Percentiles rank a stretch among this genome's conserved stretches.
Evolutionary conservation across 1,140 invertebrate species (phyloP).

Genomic region (Aphelinus atriplicis): DNA sequence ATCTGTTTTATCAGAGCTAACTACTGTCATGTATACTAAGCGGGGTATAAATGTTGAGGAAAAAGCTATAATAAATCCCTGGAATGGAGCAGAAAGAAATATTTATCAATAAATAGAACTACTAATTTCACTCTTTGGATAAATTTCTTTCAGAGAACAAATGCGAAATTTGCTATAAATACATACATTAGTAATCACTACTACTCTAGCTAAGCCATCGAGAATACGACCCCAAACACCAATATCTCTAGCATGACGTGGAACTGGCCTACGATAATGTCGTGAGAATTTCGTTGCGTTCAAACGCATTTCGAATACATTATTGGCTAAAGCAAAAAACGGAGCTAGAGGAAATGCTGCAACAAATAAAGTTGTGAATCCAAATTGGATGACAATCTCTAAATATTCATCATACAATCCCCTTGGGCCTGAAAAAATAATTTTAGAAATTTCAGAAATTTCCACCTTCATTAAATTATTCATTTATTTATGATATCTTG

Average conservation of each 20-base stretch:
- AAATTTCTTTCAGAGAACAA: neutral
- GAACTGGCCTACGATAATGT: constrained; percentile 85
- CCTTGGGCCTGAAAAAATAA: constrained; percentile 73
- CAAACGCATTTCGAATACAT: constrained; percentile 88
- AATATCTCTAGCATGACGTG: constrained; percentile 85
- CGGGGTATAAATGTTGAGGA: constrained; percentile 97
- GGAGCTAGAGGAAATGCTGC: constrained; percentile 90
- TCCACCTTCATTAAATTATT: too few species aligned
- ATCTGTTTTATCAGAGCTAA: constrained; percentile 69
- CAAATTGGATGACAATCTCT: constrained; percentile 96
- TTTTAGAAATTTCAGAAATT: too few species aligned
- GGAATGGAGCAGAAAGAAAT: constrained; percentile 54
- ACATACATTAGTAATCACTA: constrained; percentile 92
- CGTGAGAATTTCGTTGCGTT: constrained; percentile 89
- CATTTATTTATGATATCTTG: too few species aligned
- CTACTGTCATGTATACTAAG: constrained; percentile 81
- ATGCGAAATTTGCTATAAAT: constrained; percentile 22
- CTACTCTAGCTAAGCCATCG: constrained; percentile 88
- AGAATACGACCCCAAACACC: constrained; percentile 93
- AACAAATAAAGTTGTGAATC: constrained; percentile 91
- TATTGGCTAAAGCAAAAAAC: constrained; percentile 88
- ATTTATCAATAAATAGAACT: neutral
- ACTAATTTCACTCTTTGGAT: too few species aligned
- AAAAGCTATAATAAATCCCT: constrained; percentile 99
- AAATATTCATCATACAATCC: constrained; percentile 96